Evolutionary conservation across 35 echinoderm and acorn worm species (phyloP).

Genomic region (Ophiothrix spiculata): DNA sequence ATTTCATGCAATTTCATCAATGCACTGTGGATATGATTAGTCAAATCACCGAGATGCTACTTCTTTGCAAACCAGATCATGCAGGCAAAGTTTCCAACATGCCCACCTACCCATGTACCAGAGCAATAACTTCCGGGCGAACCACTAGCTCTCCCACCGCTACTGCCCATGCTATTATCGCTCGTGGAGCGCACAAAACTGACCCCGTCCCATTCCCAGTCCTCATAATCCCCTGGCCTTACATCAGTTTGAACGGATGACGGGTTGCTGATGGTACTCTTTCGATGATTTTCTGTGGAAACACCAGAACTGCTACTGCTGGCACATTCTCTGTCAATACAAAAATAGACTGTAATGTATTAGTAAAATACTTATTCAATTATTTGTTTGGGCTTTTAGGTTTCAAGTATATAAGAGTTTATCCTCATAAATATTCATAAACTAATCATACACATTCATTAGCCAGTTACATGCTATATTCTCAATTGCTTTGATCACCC

Average conservation of each 20-base stretch:
- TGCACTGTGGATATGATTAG: not conserved
- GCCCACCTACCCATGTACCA: not conserved
- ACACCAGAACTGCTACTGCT: not conserved
- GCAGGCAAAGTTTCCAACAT: not conserved
- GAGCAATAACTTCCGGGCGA: not conserved
- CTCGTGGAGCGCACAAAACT: conserved; percentile 22
- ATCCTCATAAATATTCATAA: too few species aligned
- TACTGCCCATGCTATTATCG: conserved; percentile 14
- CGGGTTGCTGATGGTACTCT: not conserved
- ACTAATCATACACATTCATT: too few species aligned
- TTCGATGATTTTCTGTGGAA: not conserved
- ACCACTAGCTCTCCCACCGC: not conserved
- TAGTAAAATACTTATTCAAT: too few species aligned
- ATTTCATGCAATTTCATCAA: too few species aligned
- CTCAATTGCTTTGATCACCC: too few species aligned
- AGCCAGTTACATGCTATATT: too few species aligned
- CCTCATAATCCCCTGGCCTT: conserved; percentile 6
- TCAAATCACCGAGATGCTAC: not conserved
- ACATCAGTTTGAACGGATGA: not conserved
- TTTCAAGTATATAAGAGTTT: too few species aligned
- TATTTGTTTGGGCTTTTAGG: too few species aligned
- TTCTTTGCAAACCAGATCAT: not conserved
- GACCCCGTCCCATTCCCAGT: conserved; percentile 49
- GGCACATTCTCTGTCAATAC: too few species aligned
- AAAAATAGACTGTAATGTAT: too few species aligned